These are phyloP conservation scores for Tokudaia tokunoshimensis DNA, from an alignment of 2,797 vertebrate genomes.

Conservation along the genomic window DNA sequence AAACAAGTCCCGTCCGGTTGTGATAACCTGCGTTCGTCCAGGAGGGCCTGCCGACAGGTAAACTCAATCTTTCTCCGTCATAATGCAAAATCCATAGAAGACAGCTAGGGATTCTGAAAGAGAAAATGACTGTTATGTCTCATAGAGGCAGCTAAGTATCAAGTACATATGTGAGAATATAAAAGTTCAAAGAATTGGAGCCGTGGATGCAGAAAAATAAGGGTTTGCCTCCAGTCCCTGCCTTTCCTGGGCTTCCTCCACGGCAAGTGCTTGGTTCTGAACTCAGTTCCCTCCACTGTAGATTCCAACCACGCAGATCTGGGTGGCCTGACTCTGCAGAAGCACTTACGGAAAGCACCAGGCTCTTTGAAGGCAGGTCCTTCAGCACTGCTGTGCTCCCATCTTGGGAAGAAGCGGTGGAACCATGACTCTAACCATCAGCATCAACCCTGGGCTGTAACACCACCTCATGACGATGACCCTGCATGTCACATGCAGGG, in stretches of 20 bases:
- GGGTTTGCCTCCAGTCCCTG: not conserved
- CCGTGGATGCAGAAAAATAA: not conserved
- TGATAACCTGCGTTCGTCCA: slow-evolving; percentile 96
- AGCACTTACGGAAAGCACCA: not conserved
- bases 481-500: not conserved
- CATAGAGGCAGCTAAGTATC: slow-evolving; percentile 20
- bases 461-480: not conserved
- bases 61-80: slow-evolving; percentile 82
- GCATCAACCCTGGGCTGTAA: not conserved
- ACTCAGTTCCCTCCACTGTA: not conserved
- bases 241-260: not conserved
- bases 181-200: not conserved
- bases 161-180: slow-evolving; percentile 53
- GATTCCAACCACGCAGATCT: not conserved
- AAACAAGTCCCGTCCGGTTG: slow-evolving; percentile 98
- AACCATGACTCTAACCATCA: not conserved
- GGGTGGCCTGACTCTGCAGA: not conserved
- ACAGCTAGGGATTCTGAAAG: slow-evolving; percentile 73
- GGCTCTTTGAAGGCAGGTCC: not conserved
- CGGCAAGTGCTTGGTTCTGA: not conserved
- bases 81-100: slow-evolving; percentile 65
- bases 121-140: slow-evolving; percentile 65
- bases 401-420: not conserved
- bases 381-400: not conserved
- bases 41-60: slow-evolving; percentile 98